Base-by-base conservation (phyloP, 2,888 invertebrate genomes). In the Chrysodeixis includens region DNA sequence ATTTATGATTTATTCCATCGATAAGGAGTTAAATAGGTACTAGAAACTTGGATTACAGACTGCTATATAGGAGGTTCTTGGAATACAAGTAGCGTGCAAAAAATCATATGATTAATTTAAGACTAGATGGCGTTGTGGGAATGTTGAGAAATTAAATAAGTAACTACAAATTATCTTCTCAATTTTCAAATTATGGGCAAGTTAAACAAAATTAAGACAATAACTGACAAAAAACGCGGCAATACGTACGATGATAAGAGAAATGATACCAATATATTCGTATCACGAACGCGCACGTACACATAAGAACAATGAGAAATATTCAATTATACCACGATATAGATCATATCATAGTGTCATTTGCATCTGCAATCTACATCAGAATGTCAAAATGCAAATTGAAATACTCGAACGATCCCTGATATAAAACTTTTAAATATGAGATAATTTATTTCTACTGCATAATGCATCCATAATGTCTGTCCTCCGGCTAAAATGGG, bases 391-490 rank as follows among this genome's bases (percentile, higher is more conserved):
- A 52, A 54, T 40, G 30, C 40, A 14, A 58, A 58, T 64, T 56
- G 49, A 75, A 57, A 18, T 51, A 63, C 52, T 32, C 30, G n/a
- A 59, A 62, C 30, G n/a, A 62, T 62, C 22, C 10, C 14, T 20
- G 18, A 49, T 20, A 58, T 56, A 56, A 46, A 59, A 46, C 51
- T n/a, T 20, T 46, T 22, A 46, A 61, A 71, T 18, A 66, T 52
- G 30, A 22, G 60, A 65, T 71, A 16, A 66, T 51, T 72, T 76
- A 62, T 67, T 67, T 77, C 58, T 26, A 56, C 51, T 66, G 52
- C 56, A 67, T 72, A 73, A 67, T 76, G 68, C 68, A 76, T 59
- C 18, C 52, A 35, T 76, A 58, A 72, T 73, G 22, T 62, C 51
- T 60, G 74, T 56, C 56, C 54, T 57, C 56, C 56, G 8, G 18